phyloP scores from a whole-genome alignment of 2,113 vertebrate genomes.

The Anolis carolinensis region DNA sequence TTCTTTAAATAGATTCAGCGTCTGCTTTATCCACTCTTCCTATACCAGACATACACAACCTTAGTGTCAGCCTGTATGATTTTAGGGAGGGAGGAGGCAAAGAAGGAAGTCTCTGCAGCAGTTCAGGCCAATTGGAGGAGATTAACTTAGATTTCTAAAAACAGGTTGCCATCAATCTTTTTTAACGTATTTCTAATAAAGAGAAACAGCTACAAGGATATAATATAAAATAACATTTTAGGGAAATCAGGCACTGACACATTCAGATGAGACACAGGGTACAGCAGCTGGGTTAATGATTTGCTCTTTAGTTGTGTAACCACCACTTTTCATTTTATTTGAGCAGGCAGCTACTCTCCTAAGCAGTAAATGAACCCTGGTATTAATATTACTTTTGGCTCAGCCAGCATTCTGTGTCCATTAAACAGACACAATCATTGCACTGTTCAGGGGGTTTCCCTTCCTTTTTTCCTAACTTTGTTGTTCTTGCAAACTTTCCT shows the following conservation, averaged over 20 bases:
- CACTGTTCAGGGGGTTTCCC: too few relatives aligned
- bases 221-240: not conserved
- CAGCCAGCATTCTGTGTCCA: too few relatives aligned
- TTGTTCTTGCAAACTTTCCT: too few relatives aligned
- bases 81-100: not conserved
- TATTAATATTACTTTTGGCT: not conserved
- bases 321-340: slow-evolving; percentile 50
- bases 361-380: slow-evolving; percentile 28
- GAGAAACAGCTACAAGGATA: not conserved
- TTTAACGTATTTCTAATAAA: not conserved
- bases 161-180: not conserved
- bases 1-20: not conserved
- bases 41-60: too few relatives aligned
- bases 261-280: not conserved
- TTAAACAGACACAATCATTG: too few relatives aligned
- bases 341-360: not conserved
- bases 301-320: slow-evolving; percentile 44
- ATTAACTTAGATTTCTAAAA: not conserved
- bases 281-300: slow-evolving; percentile 51
- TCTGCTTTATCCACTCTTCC: not conserved
- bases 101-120: not conserved
- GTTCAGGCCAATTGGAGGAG: not conserved
- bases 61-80: too few relatives aligned
- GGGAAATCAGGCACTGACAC: slow-evolving; percentile 16
- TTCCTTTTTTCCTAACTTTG: too few relatives aligned